These are phyloP conservation scores for Neoniphon sammara DNA, from an alignment of 2,797 vertebrate genomes.

Conservation along the genomic window DNA sequence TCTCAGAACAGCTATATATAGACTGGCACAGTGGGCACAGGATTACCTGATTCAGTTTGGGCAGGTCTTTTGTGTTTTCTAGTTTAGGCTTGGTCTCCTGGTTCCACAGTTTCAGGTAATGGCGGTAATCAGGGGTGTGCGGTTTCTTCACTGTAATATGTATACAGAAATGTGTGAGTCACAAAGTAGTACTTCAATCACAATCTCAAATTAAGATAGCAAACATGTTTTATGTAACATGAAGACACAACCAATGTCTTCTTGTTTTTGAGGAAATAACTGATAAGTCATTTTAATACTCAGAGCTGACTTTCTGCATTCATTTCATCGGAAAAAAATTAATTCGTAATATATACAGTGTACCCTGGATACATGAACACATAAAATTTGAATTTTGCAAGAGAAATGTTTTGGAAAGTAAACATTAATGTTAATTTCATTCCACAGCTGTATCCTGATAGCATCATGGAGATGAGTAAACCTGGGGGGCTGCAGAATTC, in stretches of 20 bases:
- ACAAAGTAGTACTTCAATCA: background rate
- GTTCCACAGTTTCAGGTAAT: slow-evolving; percentile 93
- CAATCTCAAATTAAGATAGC: background rate
- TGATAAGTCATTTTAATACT: too few relatives aligned
- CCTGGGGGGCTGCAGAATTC: background rate
- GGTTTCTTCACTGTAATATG: slow-evolving; percentile 87
- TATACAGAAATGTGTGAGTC: slow-evolving; percentile 22
- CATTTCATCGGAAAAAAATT: background rate
- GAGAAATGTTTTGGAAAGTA: background rate
- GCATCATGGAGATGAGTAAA: background rate
- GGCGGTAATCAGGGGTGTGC: slow-evolving; percentile 91
- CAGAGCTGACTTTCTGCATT: background rate
- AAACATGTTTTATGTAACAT: background rate
- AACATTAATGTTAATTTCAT: too few relatives aligned
- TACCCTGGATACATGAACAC: too few relatives aligned
- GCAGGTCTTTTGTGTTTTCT: slow-evolving; percentile 90
- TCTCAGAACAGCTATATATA: background rate
- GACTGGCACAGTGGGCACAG: background rate
- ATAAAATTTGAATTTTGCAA: background rate
- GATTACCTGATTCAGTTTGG: slow-evolving; percentile 92
- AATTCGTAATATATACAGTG: background rate
- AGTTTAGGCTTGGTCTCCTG: slow-evolving; percentile 89
- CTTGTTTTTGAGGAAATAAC: background rate
- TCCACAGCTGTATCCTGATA: background rate
- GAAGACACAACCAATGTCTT: background rate